Evolutionary conservation across 2,888 invertebrate species (phyloP).

Genomic region (Drepana falcataria): DNA sequence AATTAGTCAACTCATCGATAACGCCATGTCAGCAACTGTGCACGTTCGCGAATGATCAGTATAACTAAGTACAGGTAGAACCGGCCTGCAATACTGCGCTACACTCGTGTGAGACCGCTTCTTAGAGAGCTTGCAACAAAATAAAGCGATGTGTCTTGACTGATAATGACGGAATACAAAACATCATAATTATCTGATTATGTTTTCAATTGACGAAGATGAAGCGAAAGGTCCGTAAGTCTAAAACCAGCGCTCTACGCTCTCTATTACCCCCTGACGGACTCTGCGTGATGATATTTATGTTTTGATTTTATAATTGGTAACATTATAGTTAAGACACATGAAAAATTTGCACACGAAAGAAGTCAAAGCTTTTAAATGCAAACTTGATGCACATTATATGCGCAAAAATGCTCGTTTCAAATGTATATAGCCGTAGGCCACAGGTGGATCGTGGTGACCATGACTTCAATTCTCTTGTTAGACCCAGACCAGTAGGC

Average conservation of each 20-base stretch:
- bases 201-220: too few relatives aligned
- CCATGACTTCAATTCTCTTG: conserved; percentile 27
- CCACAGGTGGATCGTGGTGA: conserved; percentile 29
- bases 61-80: conserved; percentile 25
- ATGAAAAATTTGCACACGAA: too few relatives aligned
- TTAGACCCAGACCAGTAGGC: conserved; percentile 10
- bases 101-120: conserved; percentile 12
- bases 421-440: conserved; percentile 18
- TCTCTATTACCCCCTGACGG: too few relatives aligned
- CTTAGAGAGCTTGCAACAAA: conserved; percentile 27
- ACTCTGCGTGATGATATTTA: too few relatives aligned
- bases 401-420: conserved; percentile 6
- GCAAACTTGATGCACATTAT: not conserved
- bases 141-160: conserved; percentile 33
- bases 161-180: conserved; percentile 37
- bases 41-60: conserved; percentile 31
- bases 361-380: not conserved
- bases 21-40: conserved; percentile 53
- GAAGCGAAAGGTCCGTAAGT: too few relatives aligned
- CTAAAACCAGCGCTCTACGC: too few relatives aligned
- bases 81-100: not conserved
- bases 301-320: too few relatives aligned
- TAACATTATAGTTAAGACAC: too few relatives aligned
- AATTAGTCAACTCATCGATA: conserved; percentile 65
- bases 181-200: conserved; percentile 29